These are phyloP conservation scores for Pontoporia blainvillei DNA, from an alignment of 2,113 vertebrate genomes.

Conservation along the genomic window DNA sequence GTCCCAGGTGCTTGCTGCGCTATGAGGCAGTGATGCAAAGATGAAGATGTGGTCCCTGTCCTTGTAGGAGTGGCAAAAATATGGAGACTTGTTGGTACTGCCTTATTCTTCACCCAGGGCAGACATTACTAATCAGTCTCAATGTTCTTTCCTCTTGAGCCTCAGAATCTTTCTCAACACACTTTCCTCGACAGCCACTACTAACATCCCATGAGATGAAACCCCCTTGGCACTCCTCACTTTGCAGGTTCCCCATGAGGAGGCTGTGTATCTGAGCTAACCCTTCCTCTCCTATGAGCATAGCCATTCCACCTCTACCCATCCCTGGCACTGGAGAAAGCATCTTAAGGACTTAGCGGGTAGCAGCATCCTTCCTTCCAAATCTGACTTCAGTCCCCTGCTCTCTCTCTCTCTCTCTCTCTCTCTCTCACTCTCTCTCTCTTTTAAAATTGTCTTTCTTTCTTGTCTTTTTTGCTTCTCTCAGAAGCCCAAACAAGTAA, in stretches of 20 bases:
- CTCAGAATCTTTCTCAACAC: not conserved
- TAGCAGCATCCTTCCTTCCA: not conserved
- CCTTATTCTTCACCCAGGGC: not conserved
- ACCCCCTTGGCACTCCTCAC: not conserved
- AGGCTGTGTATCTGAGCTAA: not conserved
- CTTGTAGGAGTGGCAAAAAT: not conserved
- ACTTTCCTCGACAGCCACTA: not conserved
- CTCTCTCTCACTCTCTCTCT: not conserved
- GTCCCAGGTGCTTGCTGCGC: not conserved
- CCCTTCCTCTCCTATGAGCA: not conserved
- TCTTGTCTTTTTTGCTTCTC: not conserved
- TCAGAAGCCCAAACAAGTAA: not conserved
- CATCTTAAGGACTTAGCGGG: not conserved
- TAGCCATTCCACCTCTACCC: not conserved
- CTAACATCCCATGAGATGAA: not conserved
- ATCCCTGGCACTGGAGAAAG: not conserved
- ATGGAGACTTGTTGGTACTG: fast-evolving
- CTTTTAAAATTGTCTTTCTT: not conserved
- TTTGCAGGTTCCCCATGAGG: not conserved
- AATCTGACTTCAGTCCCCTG: not conserved
- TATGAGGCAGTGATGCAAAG: not conserved
- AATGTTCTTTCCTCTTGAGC: not conserved
- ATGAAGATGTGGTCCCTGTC: not conserved
- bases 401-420: too few species aligned
- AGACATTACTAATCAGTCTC: not conserved